Conservation (phyloP, 2,888 invertebrate genomes). For the Crepidodera aurea region DNA sequence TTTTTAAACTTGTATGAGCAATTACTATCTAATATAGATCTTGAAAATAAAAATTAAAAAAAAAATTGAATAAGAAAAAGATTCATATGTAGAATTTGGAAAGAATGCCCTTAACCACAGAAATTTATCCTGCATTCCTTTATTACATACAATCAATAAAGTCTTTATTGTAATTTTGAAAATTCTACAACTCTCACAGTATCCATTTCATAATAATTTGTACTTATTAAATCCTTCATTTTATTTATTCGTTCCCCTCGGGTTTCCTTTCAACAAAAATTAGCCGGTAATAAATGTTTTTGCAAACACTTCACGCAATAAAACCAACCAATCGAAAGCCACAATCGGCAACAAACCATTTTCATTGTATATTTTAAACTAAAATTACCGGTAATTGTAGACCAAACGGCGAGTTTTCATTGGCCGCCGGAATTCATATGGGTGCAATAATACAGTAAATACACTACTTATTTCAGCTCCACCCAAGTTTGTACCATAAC, state of each 20-base stretch:
- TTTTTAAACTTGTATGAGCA: too few species aligned
- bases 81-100: too few species aligned
- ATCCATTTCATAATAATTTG: slow-evolving; percentile 6
- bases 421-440: slow-evolving; percentile 21
- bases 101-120: too few species aligned
- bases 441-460: slow-evolving; percentile 31
- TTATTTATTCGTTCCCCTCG: slow-evolving; percentile 13
- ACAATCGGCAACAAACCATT: slow-evolving; percentile 22
- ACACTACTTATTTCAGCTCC: slow-evolving; percentile 27
- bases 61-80: too few species aligned
- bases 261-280: slow-evolving; percentile 9
- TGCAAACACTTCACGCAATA: slow-evolving; percentile 19
- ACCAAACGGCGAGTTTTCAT: slow-evolving; percentile 17
- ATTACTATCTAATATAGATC: too few species aligned
- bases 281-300: slow-evolving; percentile 21
- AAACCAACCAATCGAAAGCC: slow-evolving; percentile 23
- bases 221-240: slow-evolving; percentile 7
- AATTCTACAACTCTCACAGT: slow-evolving; percentile 4
- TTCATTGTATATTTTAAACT: slow-evolving; percentile 20
- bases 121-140: too few species aligned
- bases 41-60: too few species aligned
- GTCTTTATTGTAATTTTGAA: too few species aligned
- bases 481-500: slow-evolving; percentile 24
- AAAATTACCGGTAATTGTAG: slow-evolving; percentile 30
- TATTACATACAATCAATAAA: too few species aligned